Conservation (phyloP, 2,113 vertebrate species). For the Gobio gobio region DNA sequence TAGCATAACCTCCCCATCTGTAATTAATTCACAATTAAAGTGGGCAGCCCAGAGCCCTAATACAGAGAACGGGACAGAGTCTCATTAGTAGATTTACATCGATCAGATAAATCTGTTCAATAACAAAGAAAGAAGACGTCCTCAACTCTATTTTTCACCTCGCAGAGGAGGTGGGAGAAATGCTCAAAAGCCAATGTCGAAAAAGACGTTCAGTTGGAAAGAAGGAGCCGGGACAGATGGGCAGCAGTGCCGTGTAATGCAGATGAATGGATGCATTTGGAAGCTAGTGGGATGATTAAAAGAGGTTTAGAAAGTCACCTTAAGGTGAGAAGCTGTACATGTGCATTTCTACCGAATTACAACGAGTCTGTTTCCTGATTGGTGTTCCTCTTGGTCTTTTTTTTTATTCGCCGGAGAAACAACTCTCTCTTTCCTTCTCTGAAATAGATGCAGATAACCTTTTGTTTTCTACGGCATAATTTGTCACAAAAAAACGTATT, state of each 20-base stretch:
- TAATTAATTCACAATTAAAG: constrained; percentile 64
- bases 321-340: constrained; percentile 39
- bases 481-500: constrained; percentile 33
- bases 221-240: not conserved
- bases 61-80: constrained; percentile 44
- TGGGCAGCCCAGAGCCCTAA: constrained; percentile 36
- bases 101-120: constrained; percentile 61
- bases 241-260: constrained; percentile 36
- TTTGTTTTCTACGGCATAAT: constrained; percentile 36
- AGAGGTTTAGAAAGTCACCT: constrained; percentile 41
- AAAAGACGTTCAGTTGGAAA: constrained; percentile 28
- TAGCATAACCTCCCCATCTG: constrained; percentile 51
- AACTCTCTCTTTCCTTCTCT: constrained; percentile 11
- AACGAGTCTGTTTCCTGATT: constrained; percentile 45
- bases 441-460: constrained; percentile 40
- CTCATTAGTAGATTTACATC: constrained; percentile 63
- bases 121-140: constrained; percentile 56
- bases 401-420: constrained; percentile 7
- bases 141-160: constrained; percentile 48
- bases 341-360: constrained; percentile 43
- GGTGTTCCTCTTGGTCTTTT: constrained; percentile 21
- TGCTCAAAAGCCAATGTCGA: constrained; percentile 37
- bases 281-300: constrained; percentile 41
- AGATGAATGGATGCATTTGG: constrained; percentile 39
- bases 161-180: constrained; percentile 13